Conservation (phyloP, 1,140 invertebrate species). For the Panulirus ornatus region DNA sequence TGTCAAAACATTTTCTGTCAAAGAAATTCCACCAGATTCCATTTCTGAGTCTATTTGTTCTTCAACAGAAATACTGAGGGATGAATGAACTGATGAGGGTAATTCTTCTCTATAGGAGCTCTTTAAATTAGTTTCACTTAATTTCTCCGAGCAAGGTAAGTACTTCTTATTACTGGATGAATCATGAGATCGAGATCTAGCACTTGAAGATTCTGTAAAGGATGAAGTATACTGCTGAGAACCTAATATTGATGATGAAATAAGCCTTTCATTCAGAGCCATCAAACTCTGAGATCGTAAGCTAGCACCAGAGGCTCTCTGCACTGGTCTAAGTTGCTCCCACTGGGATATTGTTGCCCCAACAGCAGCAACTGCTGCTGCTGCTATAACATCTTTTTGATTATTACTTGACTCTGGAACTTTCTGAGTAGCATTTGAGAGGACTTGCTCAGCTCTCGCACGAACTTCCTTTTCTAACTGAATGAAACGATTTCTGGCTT, state of each 20-base stretch:
- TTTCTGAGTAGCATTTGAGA: constrained; percentile 35
- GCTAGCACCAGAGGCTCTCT: background rate
- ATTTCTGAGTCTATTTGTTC: background rate
- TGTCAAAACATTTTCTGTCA: constrained; percentile 12
- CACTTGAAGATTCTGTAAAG: background rate
- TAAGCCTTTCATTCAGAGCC: background rate
- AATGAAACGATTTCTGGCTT: constrained; percentile 49
- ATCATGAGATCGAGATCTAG: background rate
- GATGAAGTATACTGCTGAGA: constrained; percentile 14
- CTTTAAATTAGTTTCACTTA: constrained; percentile 15
- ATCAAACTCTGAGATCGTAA: constrained; percentile 19
- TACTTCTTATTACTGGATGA: background rate
- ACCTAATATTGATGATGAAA: background rate
- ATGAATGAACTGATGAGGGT: constrained; percentile 19
- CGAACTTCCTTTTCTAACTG: constrained; percentile 54
- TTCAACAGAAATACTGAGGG: constrained; percentile 14
- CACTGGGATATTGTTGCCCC: constrained; percentile 68
- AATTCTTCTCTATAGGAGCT: constrained; percentile 51
- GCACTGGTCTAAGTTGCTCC: constrained; percentile 38
- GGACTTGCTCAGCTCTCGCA: constrained; percentile 49
- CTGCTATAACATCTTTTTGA: constrained; percentile 57
- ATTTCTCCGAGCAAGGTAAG: constrained; percentile 30
- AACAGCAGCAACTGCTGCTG: constrained; percentile 65
- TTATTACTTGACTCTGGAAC: constrained; percentile 5
- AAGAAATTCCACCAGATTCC: constrained; percentile 1